A percentile compares a stretch with the other conserved stretches of the same genome.
These are phyloP conservation scores for Zapus hudsonius DNA, from an alignment of 2,113 vertebrate genomes.

Conservation along the genomic window DNA sequence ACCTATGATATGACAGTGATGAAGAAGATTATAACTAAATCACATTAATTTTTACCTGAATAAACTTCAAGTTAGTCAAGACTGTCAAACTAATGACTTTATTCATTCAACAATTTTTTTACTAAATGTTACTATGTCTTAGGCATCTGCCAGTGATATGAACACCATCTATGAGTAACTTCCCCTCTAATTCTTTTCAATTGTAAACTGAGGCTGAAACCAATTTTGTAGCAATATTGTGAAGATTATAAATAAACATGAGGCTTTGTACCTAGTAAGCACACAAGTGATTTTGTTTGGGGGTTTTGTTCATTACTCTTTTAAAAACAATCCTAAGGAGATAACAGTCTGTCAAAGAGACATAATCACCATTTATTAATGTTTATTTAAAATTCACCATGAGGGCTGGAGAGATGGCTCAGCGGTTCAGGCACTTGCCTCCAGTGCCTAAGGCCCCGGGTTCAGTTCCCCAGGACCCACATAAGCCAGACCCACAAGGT, in stretches of 20 bases:
- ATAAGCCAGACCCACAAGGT: too few species aligned
- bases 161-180: conserved; percentile 14
- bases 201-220: neutral
- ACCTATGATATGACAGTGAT: neutral
- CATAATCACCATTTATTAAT: neutral
- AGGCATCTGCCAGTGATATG: neutral
- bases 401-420: too few species aligned
- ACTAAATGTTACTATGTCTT: neutral
- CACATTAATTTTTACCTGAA: neutral
- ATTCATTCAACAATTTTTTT: conserved; percentile 12
- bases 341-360: neutral
- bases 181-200: neutral
- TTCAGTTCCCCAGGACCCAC: too few species aligned
- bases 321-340: conserved; percentile 29
- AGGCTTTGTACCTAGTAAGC: neutral
- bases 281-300: neutral
- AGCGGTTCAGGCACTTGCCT: too few species aligned
- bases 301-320: neutral
- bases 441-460: too few species aligned
- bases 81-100: conserved; percentile 6
- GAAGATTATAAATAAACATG: neutral
- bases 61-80: conserved; percentile 22
- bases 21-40: neutral
- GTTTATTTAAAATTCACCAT: conserved; percentile 39
- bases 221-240: neutral